These are phyloP conservation scores for Dendrocopos noguchii DNA, from an alignment of 2,113 vertebrate species.

Conservation along the genomic window DNA sequence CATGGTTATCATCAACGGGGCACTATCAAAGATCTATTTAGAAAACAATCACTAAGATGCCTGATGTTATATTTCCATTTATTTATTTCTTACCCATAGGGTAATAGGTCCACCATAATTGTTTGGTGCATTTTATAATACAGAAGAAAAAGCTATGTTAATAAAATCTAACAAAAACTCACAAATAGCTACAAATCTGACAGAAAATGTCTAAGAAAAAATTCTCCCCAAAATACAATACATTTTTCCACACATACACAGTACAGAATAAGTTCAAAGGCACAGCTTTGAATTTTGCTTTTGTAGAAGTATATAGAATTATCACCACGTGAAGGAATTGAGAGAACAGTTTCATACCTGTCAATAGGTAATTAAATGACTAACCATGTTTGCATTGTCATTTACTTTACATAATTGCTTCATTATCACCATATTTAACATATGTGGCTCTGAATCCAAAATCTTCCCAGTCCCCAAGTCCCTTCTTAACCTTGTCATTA, in stretches of 20 bases:
- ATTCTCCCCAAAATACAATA: constrained; percentile 83
- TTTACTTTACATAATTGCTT: constrained; percentile 60
- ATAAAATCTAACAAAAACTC: constrained; percentile 87
- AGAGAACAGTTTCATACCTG: constrained; percentile 68
- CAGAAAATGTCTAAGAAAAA: constrained; percentile 85
- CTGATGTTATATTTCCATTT: constrained; percentile 93
- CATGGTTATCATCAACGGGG: constrained; percentile 83
- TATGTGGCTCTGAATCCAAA: constrained; percentile 53
- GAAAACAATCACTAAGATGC: constrained; percentile 91
- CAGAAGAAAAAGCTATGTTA: constrained; percentile 95
- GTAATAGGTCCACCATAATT: constrained; percentile 98
- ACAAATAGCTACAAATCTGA: constrained; percentile 90
- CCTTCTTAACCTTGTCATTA: constrained; percentile 54
- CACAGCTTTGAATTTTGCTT: constrained; percentile 82
- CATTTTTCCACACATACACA: constrained; percentile 81
- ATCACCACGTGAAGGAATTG: constrained; percentile 68
- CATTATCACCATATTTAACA: constrained; percentile 56
- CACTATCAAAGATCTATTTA: constrained; percentile 97
- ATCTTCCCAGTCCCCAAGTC: constrained; percentile 57
- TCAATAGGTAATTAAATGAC: constrained; percentile 57
- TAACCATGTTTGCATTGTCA: constrained; percentile 56
- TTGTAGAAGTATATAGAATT: constrained; percentile 75
- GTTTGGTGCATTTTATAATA: constrained; percentile 95
- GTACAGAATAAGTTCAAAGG: constrained; percentile 83
- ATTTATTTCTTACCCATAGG: constrained; percentile 99